Percentiles rank a stretch among this genome's conserved stretches.
phyloP scores from a whole-genome alignment of 2,888 invertebrate genomes.

The Pristionchus exspectatus region DNA sequence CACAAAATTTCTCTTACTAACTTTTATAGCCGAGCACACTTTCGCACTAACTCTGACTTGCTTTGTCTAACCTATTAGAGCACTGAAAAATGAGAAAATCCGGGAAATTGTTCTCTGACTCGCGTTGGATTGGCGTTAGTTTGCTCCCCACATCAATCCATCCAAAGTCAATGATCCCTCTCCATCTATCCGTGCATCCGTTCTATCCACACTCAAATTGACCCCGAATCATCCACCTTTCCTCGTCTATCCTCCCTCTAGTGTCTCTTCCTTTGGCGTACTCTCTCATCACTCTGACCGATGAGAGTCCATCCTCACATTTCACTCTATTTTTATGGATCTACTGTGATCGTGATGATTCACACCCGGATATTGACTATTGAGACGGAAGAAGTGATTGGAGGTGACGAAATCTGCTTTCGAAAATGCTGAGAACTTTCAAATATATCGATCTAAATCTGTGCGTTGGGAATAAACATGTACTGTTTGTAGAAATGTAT shows the following conservation, averaged over 20 bases:
- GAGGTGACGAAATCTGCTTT: neutral
- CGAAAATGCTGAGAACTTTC: too few species aligned
- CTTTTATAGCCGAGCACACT: neutral
- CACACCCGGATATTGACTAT: neutral
- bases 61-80: neutral
- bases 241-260: neutral
- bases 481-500: too few species aligned
- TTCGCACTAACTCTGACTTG: neutral
- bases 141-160: neutral
- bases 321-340: neutral
- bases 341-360: neutral
- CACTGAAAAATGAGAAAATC: neutral
- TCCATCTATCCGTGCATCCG: neutral
- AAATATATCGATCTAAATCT: too few species aligned
- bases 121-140: too few species aligned
- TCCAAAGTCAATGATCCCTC: neutral
- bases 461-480: too few species aligned
- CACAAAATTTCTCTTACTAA: neutral
- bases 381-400: neutral
- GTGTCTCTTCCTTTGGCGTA: too few species aligned
- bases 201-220: constrained; percentile 30
- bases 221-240: neutral
- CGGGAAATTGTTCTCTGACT: too few species aligned
- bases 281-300: neutral
- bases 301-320: neutral